Evolutionary conservation across 2,888 invertebrate genomes (phyloP).

Genomic region (Dermolepida albohirtum): DNA sequence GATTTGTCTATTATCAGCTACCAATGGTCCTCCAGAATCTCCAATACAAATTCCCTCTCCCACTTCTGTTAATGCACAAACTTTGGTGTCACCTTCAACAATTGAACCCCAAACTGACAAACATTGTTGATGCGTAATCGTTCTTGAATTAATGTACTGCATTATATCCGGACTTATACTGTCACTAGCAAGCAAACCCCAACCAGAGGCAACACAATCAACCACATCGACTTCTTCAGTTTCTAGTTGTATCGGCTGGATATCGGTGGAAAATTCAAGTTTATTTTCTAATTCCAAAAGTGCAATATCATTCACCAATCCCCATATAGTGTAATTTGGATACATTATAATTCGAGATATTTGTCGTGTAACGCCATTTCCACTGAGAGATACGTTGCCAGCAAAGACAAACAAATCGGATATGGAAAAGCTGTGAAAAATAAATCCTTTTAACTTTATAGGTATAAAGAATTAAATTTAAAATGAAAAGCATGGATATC

Average conservation of each 20-base stretch:
- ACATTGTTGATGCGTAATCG: constrained; percentile 67
- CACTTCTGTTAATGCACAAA: constrained; percentile 70
- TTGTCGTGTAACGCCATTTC: constrained; percentile 54
- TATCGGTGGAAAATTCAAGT: constrained; percentile 25
- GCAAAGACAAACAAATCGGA: too few relatives aligned
- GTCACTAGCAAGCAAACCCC: constrained; percentile 68
- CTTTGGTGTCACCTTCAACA: constrained; percentile 67
- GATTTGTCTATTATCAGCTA: constrained; percentile 37
- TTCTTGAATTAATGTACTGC: constrained; percentile 68
- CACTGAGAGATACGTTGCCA: constrained; percentile 52
- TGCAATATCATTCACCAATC: constrained; percentile 41
- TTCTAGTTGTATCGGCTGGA: constrained; percentile 51
- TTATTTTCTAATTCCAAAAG: constrained; percentile 36
- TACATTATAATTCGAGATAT: constrained; percentile 51
- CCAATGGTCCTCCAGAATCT: constrained; percentile 47
- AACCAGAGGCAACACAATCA: constrained; percentile 64
- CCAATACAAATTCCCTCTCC: constrained; percentile 74
- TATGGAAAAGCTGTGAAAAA: constrained; percentile 57
- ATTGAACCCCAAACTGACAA: constrained; percentile 59
- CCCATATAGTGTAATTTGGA: constrained; percentile 34
- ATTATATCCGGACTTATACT: constrained; percentile 68
- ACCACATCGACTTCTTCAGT: constrained; percentile 55
- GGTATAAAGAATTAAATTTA: too few relatives aligned
- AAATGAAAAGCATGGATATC: too few relatives aligned
- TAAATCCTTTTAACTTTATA: too few relatives aligned